A percentile compares a stretch with the other conserved stretches of the same genome.
Evolutionary conservation across 2,888 invertebrate genomes (phyloP).

Genomic region (Drosophila putrida): DNA sequence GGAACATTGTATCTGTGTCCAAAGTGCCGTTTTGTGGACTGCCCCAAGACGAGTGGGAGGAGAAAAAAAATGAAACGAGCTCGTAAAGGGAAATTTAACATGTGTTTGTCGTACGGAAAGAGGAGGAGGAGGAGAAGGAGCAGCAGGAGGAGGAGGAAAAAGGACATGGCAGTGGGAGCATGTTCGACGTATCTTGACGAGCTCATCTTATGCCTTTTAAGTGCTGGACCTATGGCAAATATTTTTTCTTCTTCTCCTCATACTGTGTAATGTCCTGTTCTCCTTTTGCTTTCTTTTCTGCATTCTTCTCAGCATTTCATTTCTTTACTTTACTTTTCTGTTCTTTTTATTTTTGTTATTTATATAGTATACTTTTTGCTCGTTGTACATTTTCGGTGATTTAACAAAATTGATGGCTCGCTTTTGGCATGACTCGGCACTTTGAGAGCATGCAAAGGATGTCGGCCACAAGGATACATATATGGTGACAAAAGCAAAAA

Average conservation of each 20-base stretch:
- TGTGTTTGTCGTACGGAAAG: slow-evolving; percentile 52
- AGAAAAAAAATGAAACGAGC: background rate
- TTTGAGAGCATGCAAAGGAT: slow-evolving; percentile 34
- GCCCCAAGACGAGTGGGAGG: slow-evolving; percentile 8
- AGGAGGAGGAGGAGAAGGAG: background rate
- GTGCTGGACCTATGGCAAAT: slow-evolving; percentile 45
- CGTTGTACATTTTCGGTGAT: slow-evolving; percentile 67
- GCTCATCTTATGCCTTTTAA: slow-evolving; percentile 74
- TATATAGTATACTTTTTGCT: slow-evolving; percentile 53
- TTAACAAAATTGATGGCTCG: slow-evolving; percentile 75
- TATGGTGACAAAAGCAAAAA: slow-evolving; percentile 5
- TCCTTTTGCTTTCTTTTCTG: background rate
- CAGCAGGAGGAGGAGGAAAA: background rate
- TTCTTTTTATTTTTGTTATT: slow-evolving; percentile 46
- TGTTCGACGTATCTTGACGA: slow-evolving; percentile 64
- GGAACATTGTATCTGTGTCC: slow-evolving; percentile 45
- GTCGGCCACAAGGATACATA: background rate
- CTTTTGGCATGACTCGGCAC: slow-evolving; percentile 57
- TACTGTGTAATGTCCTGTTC: slow-evolving; percentile 27
- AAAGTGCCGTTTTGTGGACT: slow-evolving; percentile 47
- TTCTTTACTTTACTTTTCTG: background rate
- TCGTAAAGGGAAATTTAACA: slow-evolving; percentile 62
- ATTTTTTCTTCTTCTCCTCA: slow-evolving; percentile 3
- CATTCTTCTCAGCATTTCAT: background rate
- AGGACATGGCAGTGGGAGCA: background rate